Evolutionary conservation across 2,113 vertebrate species (phyloP).

Genomic region (Podarcis cretensis): DNA sequence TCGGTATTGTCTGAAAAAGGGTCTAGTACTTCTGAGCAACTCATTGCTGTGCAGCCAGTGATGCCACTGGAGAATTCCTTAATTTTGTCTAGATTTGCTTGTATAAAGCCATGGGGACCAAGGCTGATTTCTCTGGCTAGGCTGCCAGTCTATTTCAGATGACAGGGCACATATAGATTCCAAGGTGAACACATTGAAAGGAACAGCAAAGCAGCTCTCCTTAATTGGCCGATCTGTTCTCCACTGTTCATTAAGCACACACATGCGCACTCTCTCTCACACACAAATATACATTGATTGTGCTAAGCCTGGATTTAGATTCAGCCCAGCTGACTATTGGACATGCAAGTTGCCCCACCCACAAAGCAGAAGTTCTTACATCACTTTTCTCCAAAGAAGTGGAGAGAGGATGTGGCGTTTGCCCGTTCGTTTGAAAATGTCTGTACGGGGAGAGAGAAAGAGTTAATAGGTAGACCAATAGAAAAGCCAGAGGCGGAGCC

Average conservation of each 20-base stretch:
- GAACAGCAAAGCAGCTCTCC: constrained; percentile 23
- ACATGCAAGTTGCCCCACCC: background rate
- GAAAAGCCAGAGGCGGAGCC: too few relatives aligned
- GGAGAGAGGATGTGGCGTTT: background rate
- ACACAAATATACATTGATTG: background rate
- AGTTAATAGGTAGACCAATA: too few relatives aligned
- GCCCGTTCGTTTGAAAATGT: too few relatives aligned
- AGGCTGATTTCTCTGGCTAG: background rate
- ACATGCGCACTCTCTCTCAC: background rate
- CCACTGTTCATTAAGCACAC: background rate
- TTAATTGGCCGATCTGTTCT: constrained; percentile 54
- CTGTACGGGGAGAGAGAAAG: too few relatives aligned
- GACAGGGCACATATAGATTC: constrained; percentile 40
- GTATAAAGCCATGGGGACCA: constrained; percentile 25
- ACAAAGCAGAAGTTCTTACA: background rate
- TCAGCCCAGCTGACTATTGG: background rate
- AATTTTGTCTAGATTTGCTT: background rate
- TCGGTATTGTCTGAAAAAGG: too few relatives aligned
- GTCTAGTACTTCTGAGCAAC: background rate
- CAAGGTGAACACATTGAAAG: constrained; percentile 39
- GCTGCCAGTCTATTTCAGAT: constrained; percentile 31
- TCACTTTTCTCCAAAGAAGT: background rate
- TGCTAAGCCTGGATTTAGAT: background rate
- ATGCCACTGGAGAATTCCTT: background rate
- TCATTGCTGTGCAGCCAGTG: background rate